Evolutionary conservation across 92 coral and sea anemone species (phyloP).

Genomic region (Porites rus): DNA sequence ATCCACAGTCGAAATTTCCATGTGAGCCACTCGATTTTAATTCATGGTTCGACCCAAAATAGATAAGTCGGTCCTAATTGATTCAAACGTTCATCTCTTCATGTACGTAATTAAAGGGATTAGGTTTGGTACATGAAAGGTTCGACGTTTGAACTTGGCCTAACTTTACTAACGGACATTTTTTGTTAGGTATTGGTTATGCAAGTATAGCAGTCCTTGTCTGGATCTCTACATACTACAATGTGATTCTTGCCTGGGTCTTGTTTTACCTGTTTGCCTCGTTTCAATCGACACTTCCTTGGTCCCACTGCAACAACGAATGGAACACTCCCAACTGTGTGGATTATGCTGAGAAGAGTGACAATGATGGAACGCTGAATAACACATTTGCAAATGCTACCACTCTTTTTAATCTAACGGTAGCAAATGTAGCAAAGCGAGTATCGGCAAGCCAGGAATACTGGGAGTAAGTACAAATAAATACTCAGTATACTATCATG

Average conservation of each 20-base stretch:
- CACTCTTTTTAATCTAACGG: constrained; percentile 11
- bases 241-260: constrained; percentile 88
- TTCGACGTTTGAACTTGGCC: too few species aligned
- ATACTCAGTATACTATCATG: too few species aligned
- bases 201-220: constrained; percentile 85
- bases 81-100: too few species aligned
- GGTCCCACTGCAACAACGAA: constrained; percentile 33
- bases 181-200: constrained; percentile 80
- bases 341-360: neutral
- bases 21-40: too few species aligned
- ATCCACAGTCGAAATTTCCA: too few species aligned
- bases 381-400: neutral
- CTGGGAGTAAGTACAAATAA: constrained; percentile 77
- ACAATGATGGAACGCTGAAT: neutral
- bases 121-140: too few species aligned
- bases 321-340: constrained; percentile 82
- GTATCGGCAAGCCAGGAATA: constrained; percentile 82
- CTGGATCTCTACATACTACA: constrained; percentile 82
- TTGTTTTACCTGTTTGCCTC: constrained; percentile 21
- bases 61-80: too few species aligned
- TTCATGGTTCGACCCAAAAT: too few species aligned
- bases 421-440: constrained; percentile 4
- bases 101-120: too few species aligned
- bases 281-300: too few species aligned
- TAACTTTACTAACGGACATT: neutral